Evolutionary conservation across 1,140 invertebrate genomes (phyloP).

Genomic region (Drosophila ohnishii): DNA sequence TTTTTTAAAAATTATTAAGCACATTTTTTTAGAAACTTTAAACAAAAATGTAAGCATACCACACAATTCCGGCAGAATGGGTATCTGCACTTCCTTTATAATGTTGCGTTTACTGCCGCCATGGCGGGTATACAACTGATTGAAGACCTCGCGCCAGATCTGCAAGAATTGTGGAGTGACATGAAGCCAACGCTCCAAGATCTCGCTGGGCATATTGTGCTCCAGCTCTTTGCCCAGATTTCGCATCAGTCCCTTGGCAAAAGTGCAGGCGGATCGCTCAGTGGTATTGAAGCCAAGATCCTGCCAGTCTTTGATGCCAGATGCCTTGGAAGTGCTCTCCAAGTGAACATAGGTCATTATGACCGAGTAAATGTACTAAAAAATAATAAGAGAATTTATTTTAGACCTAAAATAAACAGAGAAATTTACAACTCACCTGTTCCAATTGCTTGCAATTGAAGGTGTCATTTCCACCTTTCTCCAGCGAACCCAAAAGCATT

Average conservation of each 20-base stretch:
- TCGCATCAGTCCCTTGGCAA: slow-evolving; percentile 84
- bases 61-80: slow-evolving; percentile 70
- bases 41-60: slow-evolving; percentile 30
- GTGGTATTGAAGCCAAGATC: slow-evolving; percentile 84
- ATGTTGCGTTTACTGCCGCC: slow-evolving; percentile 76
- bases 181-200: slow-evolving; percentile 78
- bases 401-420: not conserved
- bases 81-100: slow-evolving; percentile 76
- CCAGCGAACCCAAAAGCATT: slow-evolving; percentile 60
- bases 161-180: slow-evolving; percentile 79
- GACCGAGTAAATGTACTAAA: slow-evolving; percentile 78
- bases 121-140: slow-evolving; percentile 83
- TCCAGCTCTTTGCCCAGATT: slow-evolving; percentile 70
- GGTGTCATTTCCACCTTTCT: slow-evolving; percentile 44
- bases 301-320: slow-evolving; percentile 83
- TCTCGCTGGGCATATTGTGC: slow-evolving; percentile 59
- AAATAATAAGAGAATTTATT: not conserved
- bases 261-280: slow-evolving; percentile 84
- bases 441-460: slow-evolving; percentile 74
- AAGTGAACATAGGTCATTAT: slow-evolving; percentile 78
- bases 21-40: not conserved
- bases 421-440: slow-evolving; percentile 39
- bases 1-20: too few relatives aligned
- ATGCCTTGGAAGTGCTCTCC: slow-evolving; percentile 61
- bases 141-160: slow-evolving; percentile 84